Conservation (phyloP, 2,113 vertebrate genomes). For the Rhea pennata region DNA sequence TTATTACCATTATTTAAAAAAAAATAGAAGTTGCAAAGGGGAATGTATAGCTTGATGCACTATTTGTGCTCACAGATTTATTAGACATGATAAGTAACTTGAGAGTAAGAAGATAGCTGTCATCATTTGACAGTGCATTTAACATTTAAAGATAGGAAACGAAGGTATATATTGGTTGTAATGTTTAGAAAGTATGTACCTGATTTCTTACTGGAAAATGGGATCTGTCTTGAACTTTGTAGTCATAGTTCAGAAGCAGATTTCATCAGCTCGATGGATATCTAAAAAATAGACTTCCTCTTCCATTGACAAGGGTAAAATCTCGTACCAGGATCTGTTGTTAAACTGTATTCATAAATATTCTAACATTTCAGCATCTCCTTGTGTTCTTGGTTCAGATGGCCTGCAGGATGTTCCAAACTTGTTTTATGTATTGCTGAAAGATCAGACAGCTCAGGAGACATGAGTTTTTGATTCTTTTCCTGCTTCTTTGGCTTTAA, state of each 20-base stretch:
- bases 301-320: conserved; percentile 1
- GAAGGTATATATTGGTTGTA: not conserved
- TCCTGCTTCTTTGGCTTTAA: not conserved
- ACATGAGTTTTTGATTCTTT: not conserved
- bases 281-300: not conserved
- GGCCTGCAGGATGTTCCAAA: not conserved
- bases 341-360: not conserved
- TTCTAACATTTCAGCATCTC: not conserved
- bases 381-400: not conserved
- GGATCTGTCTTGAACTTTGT: not conserved
- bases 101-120: conserved; percentile 17
- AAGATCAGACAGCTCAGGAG: not conserved
- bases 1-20: conserved; percentile 39
- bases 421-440: not conserved
- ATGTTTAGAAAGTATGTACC: not conserved
- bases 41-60: not conserved
- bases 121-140: conserved; percentile 25
- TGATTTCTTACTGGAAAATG: not conserved
- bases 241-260: not conserved
- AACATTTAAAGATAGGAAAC: not conserved
- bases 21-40: not conserved
- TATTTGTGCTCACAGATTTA: conserved; percentile 32
- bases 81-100: conserved; percentile 6
- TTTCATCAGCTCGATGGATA: not conserved
- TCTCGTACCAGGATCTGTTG: not conserved